Conservation (phyloP, 2,113 vertebrate species). For the Scolopax mira region DNA sequence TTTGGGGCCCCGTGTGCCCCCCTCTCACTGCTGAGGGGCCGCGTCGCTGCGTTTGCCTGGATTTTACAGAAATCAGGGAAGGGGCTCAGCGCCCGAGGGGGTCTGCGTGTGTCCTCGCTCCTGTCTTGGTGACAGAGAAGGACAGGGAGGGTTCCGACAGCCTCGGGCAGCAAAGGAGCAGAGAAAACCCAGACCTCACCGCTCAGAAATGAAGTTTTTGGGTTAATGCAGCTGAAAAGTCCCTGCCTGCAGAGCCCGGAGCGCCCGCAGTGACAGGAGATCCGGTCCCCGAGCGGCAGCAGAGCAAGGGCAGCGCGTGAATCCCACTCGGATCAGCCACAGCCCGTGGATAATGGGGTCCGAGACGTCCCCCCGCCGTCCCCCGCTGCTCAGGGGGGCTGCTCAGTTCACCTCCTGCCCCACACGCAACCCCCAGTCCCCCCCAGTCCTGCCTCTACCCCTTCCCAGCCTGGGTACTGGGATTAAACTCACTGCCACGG, state of each 20-base stretch:
- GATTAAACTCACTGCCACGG: neutral
- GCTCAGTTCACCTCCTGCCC: neutral
- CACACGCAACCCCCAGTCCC: too few species aligned
- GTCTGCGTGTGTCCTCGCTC: neutral
- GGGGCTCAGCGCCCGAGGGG: rapidly evolving
- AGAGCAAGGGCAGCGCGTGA: neutral
- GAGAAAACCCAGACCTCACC: neutral
- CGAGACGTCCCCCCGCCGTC: rapidly evolving
- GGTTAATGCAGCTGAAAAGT: neutral
- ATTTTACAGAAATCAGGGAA: neutral
- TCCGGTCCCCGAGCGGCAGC: neutral
- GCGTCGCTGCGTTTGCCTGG: rapidly evolving
- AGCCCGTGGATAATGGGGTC: neutral
- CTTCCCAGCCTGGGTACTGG: neutral
- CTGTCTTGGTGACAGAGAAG: rapidly evolving
- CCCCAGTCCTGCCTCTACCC: neutral
- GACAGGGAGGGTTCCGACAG: too few species aligned
- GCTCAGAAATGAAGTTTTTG: neutral
- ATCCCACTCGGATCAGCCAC: neutral
- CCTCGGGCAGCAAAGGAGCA: neutral
- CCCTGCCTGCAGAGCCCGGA: neutral
- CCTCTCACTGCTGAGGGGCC: neutral
- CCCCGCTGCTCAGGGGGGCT: neutral
- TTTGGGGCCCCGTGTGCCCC: neutral
- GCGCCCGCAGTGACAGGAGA: neutral